Conservation (phyloP, 2,888 invertebrate genomes). For the Blastobasis adustella region DNA sequence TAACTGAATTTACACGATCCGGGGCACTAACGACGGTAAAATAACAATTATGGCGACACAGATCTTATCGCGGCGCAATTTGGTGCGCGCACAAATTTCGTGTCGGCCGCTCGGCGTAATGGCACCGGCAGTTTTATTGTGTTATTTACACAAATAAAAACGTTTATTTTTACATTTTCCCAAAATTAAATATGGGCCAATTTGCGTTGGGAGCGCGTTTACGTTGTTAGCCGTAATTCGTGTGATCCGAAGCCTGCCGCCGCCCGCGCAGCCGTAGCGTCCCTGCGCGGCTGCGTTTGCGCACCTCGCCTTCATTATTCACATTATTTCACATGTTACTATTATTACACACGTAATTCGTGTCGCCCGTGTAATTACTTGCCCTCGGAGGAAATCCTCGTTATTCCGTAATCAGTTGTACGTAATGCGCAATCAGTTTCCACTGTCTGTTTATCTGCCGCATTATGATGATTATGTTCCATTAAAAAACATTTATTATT, state of each 20-base stretch:
- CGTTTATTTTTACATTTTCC: constrained; percentile 75
- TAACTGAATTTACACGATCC: constrained; percentile 71
- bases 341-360: constrained; percentile 58
- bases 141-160: constrained; percentile 76
- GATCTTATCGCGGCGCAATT: constrained; percentile 67
- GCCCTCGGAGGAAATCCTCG: constrained; percentile 56
- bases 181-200: constrained; percentile 73
- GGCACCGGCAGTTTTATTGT: constrained; percentile 65
- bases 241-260: constrained; percentile 32
- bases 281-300: not conserved
- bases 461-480: constrained; percentile 59
- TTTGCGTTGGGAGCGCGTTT: constrained; percentile 50
- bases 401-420: constrained; percentile 57
- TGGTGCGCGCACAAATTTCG: constrained; percentile 55
- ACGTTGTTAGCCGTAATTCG: constrained; percentile 56
- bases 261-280: constrained; percentile 20
- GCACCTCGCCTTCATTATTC: constrained; percentile 10
- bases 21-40: constrained; percentile 65
- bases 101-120: constrained; percentile 44
- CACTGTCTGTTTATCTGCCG: constrained; percentile 47
- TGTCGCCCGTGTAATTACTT: constrained; percentile 51
- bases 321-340: constrained; percentile 40
- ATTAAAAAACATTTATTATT: constrained; percentile 63
- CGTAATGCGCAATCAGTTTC: constrained; percentile 50
- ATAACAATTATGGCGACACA: constrained; percentile 68